These are phyloP conservation scores for Cephus pygmeus DNA, from an alignment of 2,888 invertebrate genomes.

Conservation along the genomic window DNA sequence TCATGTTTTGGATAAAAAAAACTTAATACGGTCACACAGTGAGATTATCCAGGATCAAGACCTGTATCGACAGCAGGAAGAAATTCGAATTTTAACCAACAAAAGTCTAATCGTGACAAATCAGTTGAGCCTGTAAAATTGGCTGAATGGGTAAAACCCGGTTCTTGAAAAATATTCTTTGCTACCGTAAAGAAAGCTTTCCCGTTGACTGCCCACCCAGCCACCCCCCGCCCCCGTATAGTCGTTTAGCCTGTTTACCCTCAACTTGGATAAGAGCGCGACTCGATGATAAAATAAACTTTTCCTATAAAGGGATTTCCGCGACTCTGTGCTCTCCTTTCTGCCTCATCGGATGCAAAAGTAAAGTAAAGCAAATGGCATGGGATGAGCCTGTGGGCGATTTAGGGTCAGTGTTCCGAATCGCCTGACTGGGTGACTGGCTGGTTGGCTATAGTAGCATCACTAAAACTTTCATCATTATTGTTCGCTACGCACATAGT, in stretches of 20 bases:
- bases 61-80: not conserved
- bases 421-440: conserved; percentile 40
- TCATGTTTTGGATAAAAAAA: no score
- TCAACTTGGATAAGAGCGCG: not conserved
- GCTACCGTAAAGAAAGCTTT: not conserved
- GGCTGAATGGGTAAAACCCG: not conserved
- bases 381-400: conserved; percentile 39
- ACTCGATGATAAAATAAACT: conserved; percentile 35
- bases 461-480: conserved; percentile 42
- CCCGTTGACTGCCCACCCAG: not conserved
- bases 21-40: no score
- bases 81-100: not conserved
- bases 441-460: conserved; percentile 6
- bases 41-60: not conserved
- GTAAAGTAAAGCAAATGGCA: conserved; percentile 43
- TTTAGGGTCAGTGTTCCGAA: conserved; percentile 35
- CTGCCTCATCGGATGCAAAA: conserved; percentile 44
- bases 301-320: conserved; percentile 37
- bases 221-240: not conserved
- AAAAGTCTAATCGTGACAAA: not conserved
- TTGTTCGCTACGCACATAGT: conserved; percentile 13
- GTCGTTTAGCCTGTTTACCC: not conserved
- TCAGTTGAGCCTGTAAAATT: not conserved
- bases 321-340: conserved; percentile 40
- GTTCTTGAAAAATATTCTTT: not conserved